Evolutionary conservation across 2,113 vertebrate genomes (phyloP), one percentile per base, ranked within the genome.

Genomic region (Ursus arctos): DNA sequence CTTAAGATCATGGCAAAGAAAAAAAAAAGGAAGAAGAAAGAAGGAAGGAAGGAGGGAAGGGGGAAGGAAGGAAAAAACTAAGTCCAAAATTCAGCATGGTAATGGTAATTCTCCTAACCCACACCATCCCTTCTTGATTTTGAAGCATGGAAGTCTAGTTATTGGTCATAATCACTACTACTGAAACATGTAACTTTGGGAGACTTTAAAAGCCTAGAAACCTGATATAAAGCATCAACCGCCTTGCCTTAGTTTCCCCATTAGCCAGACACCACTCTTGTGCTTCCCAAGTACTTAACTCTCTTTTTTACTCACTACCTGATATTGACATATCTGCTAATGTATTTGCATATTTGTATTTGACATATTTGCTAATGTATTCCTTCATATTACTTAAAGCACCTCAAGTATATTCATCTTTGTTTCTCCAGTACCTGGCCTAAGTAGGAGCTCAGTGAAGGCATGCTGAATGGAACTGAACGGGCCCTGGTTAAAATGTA

Each of bases 91-190:
- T 91, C n/a, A 57, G 14, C 47, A 47, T 55, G 55, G 2, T 82
- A 36, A 7, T 74, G 55, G 10, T 71, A 49, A 63, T 90, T 87
- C 21, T 22, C 21, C 81, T 77, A 87, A 43, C 36, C 86, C 84
- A 86, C 28, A 76, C 33, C 67, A 67, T 87, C 24, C 40, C 83
- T 85, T 88, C 77, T 89, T 91, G 18, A 84, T 92, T 89, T 76
- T 81, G 43, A 89, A 69, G 61, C 88, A 11, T n/a, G 0, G 67
- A 59, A 63, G 14, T 53, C 61, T 69, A 85, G 31, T 93, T 51
- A 51, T 94, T 90, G 43, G 22, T 94, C 28, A 65, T 49, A 80
- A 76, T 86, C 63, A 65, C 6, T 59, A 33, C 55, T 65, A 18
- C 21, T 40, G 36, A 80, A 88, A 65, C 33, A 22, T 72, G 4